Evolutionary conservation across 2,888 invertebrate genomes (phyloP), one percentile per base, ranked within the genome.

Genomic region (Folsomia manolachei): DNA sequence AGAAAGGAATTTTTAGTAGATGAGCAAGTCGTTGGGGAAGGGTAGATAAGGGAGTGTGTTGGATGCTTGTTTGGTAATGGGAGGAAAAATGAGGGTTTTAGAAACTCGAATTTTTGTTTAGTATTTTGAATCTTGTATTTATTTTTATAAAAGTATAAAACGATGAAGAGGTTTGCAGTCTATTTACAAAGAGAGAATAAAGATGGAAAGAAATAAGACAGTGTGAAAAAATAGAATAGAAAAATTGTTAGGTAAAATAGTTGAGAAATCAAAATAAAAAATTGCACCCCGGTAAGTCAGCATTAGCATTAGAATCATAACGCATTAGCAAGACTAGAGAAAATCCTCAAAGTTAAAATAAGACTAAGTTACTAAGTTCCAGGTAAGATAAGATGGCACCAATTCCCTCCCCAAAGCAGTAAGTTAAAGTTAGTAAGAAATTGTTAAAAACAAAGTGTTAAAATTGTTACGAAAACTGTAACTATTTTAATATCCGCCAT

Each of bases 401-500:
- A 39, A 39, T 39, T 39, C 39, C 39, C 39, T n/a, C n/a, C n/a
- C n/a, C n/a, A n/a, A 39, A 39, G 39, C 39, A 39, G 39, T 39
- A 39, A 39, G 39, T 39, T 9, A 4, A 39, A 56, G 56, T 19
- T 18, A n/a, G 56, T 56, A 56, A 56, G 56, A 56, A 56, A 56
- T 18, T 14, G 18, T n/a, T 51, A 56, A 56, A 19, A 56, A 56
- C 7, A 56, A n/a, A 14, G 56, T 19, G n/a, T 56, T n/a, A 56
- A 21, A 56, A 19, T 56, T 51, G 18, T 9, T 11, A 51, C 18
- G n/a, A n/a, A n/a, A n/a, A 56, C 18, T 19, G 56, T 19, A 14
- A 14, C 18, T 19, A 21, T 56, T 21, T 69, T 74, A 74, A 66
- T 72, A 70, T 63, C 72, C 75, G 11, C 74, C 74, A 53, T 70